Percentiles rank a stretch among this genome's conserved stretches.
Evolutionary conservation across 2,797 vertebrate species (phyloP).

Genomic region (Oreochromis mossambicus): DNA sequence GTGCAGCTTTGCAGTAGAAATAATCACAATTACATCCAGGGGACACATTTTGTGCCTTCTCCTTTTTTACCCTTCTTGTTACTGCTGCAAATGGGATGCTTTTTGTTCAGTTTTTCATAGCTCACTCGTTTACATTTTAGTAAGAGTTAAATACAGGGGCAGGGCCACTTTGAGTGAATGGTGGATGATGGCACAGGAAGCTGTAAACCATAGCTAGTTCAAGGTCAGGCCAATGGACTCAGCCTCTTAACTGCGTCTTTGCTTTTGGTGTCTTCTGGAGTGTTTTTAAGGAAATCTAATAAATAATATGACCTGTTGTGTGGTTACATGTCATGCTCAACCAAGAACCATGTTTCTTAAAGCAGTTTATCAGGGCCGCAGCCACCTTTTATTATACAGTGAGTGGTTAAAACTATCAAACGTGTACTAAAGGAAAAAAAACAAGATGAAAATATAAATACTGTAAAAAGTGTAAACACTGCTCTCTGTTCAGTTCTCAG

Average conservation of each 20-base stretch:
- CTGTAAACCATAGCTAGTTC: neutral
- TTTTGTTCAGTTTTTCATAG: neutral
- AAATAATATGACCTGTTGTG: neutral
- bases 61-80: neutral
- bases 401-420: neutral
- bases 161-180: neutral
- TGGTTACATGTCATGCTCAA: neutral
- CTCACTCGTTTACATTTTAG: neutral
- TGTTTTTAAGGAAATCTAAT: neutral
- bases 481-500: conserved; percentile 1
- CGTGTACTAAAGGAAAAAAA: neutral
- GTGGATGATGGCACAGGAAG: neutral
- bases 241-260: neutral
- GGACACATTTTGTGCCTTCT: neutral
- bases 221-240: neutral
- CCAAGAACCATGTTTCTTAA: neutral
- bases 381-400: neutral
- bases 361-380: neutral
- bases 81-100: fast-evolving
- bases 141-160: neutral
- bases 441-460: neutral
- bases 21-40: neutral
- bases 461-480: neutral
- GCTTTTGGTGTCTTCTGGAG: neutral
- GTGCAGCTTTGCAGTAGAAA: neutral